phyloP scores from a whole-genome alignment of 2,797 vertebrate species.

The Channallabes apus region DNA sequence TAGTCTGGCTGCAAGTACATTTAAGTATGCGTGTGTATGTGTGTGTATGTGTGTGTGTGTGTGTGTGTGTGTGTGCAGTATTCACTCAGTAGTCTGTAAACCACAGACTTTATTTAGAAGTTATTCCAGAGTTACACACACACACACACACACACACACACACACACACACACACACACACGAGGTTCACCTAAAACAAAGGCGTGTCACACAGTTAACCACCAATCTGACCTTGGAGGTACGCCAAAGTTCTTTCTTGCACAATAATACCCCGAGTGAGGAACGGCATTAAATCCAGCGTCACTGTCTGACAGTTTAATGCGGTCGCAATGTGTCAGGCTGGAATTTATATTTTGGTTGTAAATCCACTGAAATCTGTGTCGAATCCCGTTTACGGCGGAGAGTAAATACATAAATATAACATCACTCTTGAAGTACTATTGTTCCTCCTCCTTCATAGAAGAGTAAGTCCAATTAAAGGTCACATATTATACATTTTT shows the following conservation, averaged over 20 bases:
- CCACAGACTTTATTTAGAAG: too few relatives aligned
- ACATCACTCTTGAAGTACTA: neutral
- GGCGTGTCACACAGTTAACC: neutral
- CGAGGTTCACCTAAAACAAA: neutral
- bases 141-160: too few relatives aligned
- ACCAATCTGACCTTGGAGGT: neutral
- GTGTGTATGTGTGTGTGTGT: neutral
- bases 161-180: too few relatives aligned
- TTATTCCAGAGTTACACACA: too few relatives aligned
- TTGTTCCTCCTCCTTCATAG: neutral
- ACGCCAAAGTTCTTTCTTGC: neutral
- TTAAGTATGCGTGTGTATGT: neutral
- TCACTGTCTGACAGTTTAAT: neutral
- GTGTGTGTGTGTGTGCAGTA: constrained; percentile 50
- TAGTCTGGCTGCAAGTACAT: too few relatives aligned
- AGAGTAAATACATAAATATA: neutral
- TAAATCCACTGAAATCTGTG: neutral
- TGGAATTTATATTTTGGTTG: neutral
- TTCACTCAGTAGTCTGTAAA: too few relatives aligned
- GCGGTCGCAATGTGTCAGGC: neutral
- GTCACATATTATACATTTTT: too few relatives aligned
- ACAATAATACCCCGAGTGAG: neutral
- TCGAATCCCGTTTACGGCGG: neutral
- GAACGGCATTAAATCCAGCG: neutral
- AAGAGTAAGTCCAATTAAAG: neutral